Evolutionary conservation across 2,888 invertebrate genomes (phyloP).

Genomic region (Drosophila lacicola): DNA sequence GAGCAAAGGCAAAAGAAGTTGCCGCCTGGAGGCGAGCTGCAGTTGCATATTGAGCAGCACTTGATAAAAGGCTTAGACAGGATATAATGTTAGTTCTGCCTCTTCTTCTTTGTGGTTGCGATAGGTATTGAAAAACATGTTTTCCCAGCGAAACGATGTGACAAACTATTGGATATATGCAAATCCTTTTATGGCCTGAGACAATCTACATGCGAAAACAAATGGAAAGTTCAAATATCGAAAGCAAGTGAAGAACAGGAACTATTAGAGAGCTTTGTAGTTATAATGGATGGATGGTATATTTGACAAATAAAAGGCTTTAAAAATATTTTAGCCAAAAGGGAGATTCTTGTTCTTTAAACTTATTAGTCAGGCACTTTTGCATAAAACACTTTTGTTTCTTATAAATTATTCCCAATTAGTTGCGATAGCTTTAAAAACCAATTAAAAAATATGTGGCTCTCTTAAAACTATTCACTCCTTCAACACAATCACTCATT

Average conservation of each 20-base stretch:
- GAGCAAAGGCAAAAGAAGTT: conserved; percentile 55
- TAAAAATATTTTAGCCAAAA: not conserved
- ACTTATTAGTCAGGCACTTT: too few relatives aligned
- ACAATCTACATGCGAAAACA: conserved; percentile 53
- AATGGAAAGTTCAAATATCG: conserved; percentile 42
- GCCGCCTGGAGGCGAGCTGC: conserved; percentile 37
- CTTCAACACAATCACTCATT: too few relatives aligned
- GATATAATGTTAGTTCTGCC: conserved; percentile 69
- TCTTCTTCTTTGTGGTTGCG: conserved; percentile 38
- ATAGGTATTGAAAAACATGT: conserved; percentile 51
- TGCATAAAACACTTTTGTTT: too few relatives aligned
- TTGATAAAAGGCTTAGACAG: conserved; percentile 74
- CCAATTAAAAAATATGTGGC: too few relatives aligned
- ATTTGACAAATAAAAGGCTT: not conserved
- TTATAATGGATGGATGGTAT: conserved; percentile 6
- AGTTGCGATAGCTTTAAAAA: too few relatives aligned
- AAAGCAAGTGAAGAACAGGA: conserved; percentile 9
- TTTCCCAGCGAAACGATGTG: conserved; percentile 63
- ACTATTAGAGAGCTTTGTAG: conserved; percentile 27
- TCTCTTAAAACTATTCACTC: too few relatives aligned
- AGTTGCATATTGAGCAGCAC: conserved; percentile 76
- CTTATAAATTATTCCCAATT: too few relatives aligned
- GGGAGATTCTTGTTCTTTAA: not conserved
- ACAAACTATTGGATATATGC: conserved; percentile 69
- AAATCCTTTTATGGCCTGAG: conserved; percentile 53